Evolutionary conservation across 2,888 invertebrate genomes (phyloP), one percentile per base, ranked within the genome.

Genomic region (Pyrgus malvae): DNA sequence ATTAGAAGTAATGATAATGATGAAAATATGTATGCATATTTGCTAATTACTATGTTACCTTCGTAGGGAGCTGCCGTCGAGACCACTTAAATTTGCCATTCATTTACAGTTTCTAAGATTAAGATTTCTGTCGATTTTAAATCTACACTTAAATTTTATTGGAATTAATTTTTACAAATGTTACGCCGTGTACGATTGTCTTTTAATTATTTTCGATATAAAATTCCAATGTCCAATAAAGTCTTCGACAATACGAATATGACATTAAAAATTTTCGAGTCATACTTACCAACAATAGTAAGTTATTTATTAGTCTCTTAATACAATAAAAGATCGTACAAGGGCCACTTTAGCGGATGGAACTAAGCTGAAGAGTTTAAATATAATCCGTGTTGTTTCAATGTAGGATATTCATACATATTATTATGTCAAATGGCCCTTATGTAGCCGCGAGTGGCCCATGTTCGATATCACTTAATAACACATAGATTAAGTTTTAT

Each of bases 21-120:
- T 37, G 38, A 46, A 51, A 51, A 35, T 42, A 44, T 44, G 35
- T 37, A 35, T 44, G 35, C 44, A 35, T 9, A 37, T 29, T 44
- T 37, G 33, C 23, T 25, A 19, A 38, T 19, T 41, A 41, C 19
- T 40, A 40, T 21, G 21, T 9, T 23, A 23, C 41, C 41, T 14
- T 45, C n/a, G 9, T 38, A 42, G 40, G n/a, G 38, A 25, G 40
- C 31, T 54, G 46, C 16, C 54, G 46, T 54, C 54, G 54, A 54
- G 46, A 54, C 54, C 54, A 54, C 54, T 19, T n/a, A n/a, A n/a
- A n/a, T 38, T 31, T 23, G 46, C 29, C 54, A 40, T 8, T 27
- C 29, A 44, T 37, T 21, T 14, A 40, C 42, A 17, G 53, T 23
- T 29, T 19, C 31, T 17, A 17, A 48, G 17, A 48, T 9, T 11